Base-by-base conservation (phyloP, 1,140 invertebrate species). In the Melipona quadrifasciata region DNA sequence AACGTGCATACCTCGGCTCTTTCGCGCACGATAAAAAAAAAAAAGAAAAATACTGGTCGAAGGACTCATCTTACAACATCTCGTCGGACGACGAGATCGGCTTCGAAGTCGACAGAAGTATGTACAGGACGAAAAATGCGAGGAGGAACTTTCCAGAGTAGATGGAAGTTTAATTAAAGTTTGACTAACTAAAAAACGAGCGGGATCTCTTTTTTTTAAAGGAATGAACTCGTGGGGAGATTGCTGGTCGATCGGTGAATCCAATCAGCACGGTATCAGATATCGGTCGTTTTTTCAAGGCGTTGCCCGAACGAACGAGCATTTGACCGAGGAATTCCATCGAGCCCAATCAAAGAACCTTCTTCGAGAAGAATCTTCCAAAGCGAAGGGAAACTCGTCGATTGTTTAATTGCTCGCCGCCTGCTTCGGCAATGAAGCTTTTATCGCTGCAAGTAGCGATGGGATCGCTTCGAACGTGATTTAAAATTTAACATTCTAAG, bases 261-360 rank as follows among this genome's bases (percentile, higher is more conserved):
- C 70, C 71, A 84, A 84, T 84, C 78, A 80, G 8, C 82, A 39
- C 39, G 31, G 58, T 61, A 80, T 80, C 55, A 8, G 24, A n/a
- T 67, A 71, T 67, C 47, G 58, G 73, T 61, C 1, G 39, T 70
- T 75, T 81, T 47, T 10, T 47, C n/a, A 34, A 53, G 14, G 34
- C 34, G 65, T 53, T 61, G 51, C 34, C 4, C 55, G 47, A n/a
- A 79, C 72, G 78, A 78, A 79, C 72, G 78, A 78, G 51, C 73
- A 21, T 17, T 57, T 58, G 34, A 8, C 53, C 51, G 58, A 73
- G 67, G 24, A 86, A 83, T 84, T 72, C 39, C 68, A 77, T 31
- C 64, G 27, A 58, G 17, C 31, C 16, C 17, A 74, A 83, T 79
- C 85, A 58, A 83, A 82, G 34, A 81, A 65, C 61, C 21, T 61